Base-by-base conservation (phyloP, 1,140 invertebrate species). In the Drosophila sproati region DNA sequence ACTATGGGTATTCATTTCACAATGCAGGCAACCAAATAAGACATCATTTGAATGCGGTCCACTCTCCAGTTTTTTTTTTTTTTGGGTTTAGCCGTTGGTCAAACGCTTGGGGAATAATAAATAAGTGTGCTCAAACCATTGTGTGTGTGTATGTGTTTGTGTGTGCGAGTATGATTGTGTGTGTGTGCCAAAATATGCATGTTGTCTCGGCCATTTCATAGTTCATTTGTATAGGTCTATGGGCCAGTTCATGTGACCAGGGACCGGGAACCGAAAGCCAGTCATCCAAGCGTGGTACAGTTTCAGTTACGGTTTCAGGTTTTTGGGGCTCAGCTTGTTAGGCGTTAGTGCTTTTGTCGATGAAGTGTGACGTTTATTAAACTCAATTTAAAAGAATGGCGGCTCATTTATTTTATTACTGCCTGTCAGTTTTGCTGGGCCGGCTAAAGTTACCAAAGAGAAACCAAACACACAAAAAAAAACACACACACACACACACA, bases 391-490 rank as follows among this genome's bases (percentile, higher is more conserved):
- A 89, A 89, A 89, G 86, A 89, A 89, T 89, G 80, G 85, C 75
- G 85, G 81, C 81, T 89, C 85, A 89, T 89, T 89, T 89, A 89
- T 89, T 89, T 89, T 89, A 89, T 89, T 89, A 89, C 85, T 89
- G 72, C 63, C 73, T 76, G 78, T 76, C 78, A 75, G 76, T 81
- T 80, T 77, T 77, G 63, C 55, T 35, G 54, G 51, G 52, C 69
- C 68, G 76, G 64, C 82, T 87, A 87, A 82, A 87, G 82, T 86
- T 87, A 87, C 78, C 63, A 72, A 66, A 76, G 61, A 43, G 55
- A 64, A 70, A 55, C 55, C 68, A 56, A 71, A 55, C 63, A 73
- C 57, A 66, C 37, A 64, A 55, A 47, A 68, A 54, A 74, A 63
- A 59, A 48, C 29, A 12, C 32, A 63, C 55, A 47, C 5, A 28